Evolutionary conservation across 2,888 invertebrate species (phyloP), one percentile per base, ranked within the genome.

Genomic region (Leptothorax acervorum): DNA sequence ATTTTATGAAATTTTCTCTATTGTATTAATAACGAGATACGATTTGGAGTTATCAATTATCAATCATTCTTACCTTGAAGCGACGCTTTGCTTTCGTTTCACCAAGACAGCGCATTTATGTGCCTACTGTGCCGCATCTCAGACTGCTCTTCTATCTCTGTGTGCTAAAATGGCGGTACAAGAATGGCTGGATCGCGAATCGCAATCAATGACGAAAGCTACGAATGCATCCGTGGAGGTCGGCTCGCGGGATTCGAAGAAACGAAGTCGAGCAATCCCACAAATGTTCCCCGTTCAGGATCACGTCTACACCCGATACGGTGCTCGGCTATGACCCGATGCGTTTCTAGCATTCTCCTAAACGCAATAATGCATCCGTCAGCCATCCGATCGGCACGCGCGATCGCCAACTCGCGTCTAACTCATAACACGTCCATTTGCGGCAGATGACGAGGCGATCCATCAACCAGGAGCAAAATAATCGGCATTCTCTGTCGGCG

Each of bases 201-300:
- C 86, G 89, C 88, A 86, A 89, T 89, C 86, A 89, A 57, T 78
- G 55, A 51, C 73, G 76, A 73, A 42, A 68, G 63, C 31, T 18
- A 65, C 65, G 78, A 76, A 84, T 81, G 76, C 81, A 65, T 73
- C 66, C 55, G 31, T 55, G 70, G 4, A 11, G 65, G 71, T 85
- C 35, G 88, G 78, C 70, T 39, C n/a, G 62, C 45, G 48, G 55
- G 48, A 71, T 53, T 60, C 48, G 85, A 87, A 82, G 88, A 89
- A 90, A 88, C 85, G 81, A 82, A 89, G 85, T 89, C 82, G 86
- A 90, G 89, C 87, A 88, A 90, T 90, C 85, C 79, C 87, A 85
- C 86, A 90, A 90, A 90, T 90, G 89, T 84, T 85, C 84, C 74
- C 74, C 82, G 83, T 85, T 84, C 23, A 86, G 87, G 76, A 83